Evolutionary conservation across 2,797 vertebrate genomes (phyloP).

Genomic region (Pyrocephalus nanus): DNA sequence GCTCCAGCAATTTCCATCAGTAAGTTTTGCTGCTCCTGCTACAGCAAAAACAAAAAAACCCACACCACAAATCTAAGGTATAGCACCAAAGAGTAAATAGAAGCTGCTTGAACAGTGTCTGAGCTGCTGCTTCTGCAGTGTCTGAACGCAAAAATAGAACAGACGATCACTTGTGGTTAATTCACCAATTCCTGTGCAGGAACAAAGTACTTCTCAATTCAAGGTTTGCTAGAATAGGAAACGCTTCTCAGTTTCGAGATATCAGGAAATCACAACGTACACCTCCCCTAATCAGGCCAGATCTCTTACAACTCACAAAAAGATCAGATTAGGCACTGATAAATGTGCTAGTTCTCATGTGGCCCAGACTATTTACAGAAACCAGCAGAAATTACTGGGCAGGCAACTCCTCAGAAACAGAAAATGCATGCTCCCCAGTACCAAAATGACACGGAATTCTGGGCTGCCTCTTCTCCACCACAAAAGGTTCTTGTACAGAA

Average conservation of each 20-base stretch:
- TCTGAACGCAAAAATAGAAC: slow-evolving; percentile 1
- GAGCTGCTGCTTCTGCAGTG: not conserved
- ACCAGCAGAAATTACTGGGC: not conserved
- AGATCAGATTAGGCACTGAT: not conserved
- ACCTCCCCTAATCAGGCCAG: not conserved
- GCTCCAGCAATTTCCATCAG: not conserved
- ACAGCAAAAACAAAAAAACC: not conserved
- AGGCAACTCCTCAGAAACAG: not conserved
- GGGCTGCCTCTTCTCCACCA: not conserved
- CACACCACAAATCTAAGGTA: not conserved
- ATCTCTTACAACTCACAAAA: not conserved
- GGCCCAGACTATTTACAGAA: not conserved
- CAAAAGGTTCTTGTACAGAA: not conserved
- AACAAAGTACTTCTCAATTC: not conserved
- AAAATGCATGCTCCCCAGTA: not conserved
- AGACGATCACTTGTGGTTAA: slow-evolving; percentile 32
- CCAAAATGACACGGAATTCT: not conserved
- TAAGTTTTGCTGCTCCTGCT: not conserved
- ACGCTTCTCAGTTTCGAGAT: not conserved
- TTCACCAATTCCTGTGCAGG: slow-evolving; percentile 18
- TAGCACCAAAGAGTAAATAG: not conserved
- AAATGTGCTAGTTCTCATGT: not conserved
- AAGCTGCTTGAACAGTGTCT: not conserved
- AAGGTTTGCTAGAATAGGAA: slow-evolving; percentile 8
- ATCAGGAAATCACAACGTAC: slow-evolving; percentile 8